Conservation (phyloP, 2,888 invertebrate genomes). For the Heliconius ethilla region DNA sequence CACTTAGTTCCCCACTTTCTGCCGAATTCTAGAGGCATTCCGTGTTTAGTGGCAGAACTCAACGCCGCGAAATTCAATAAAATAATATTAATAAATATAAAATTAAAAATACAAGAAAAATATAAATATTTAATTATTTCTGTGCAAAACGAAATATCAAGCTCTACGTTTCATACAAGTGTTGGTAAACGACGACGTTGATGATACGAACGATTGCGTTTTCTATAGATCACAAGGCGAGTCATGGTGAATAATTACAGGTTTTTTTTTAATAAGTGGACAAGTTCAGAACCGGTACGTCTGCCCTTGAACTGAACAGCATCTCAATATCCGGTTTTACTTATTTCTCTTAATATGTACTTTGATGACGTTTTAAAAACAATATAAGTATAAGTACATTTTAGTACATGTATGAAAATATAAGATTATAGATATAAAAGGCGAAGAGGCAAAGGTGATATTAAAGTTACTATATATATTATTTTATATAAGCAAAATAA, state of each 20-base stretch:
- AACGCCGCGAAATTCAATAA: no score
- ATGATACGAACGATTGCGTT: conserved; percentile 15
- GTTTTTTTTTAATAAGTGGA: conserved; percentile 39
- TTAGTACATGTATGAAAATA: not conserved
- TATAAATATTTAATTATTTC: not conserved
- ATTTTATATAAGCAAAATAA: no score
- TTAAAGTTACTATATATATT: no score
- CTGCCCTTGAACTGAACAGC: conserved; percentile 50
- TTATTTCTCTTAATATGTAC: conserved; percentile 24
- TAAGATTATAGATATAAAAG: no score
- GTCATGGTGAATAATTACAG: conserved; percentile 40
- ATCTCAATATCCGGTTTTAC: conserved; percentile 46
- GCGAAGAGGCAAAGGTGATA: no score
- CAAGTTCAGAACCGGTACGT: conserved; percentile 46
- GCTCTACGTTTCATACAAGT: not conserved
- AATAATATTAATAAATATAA: no score
- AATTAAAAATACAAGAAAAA: no score
- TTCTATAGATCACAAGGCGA: conserved; percentile 30
- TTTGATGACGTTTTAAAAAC: conserved; percentile 12
- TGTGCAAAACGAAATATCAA: not conserved
- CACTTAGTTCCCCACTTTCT: no score
- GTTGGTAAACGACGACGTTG: not conserved
- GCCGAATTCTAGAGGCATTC: no score
- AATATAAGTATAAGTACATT: no score
- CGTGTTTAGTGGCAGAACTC: no score